These are phyloP conservation scores for Podarcis cretensis DNA, from an alignment of 2,113 vertebrate species.

Conservation along the genomic window DNA sequence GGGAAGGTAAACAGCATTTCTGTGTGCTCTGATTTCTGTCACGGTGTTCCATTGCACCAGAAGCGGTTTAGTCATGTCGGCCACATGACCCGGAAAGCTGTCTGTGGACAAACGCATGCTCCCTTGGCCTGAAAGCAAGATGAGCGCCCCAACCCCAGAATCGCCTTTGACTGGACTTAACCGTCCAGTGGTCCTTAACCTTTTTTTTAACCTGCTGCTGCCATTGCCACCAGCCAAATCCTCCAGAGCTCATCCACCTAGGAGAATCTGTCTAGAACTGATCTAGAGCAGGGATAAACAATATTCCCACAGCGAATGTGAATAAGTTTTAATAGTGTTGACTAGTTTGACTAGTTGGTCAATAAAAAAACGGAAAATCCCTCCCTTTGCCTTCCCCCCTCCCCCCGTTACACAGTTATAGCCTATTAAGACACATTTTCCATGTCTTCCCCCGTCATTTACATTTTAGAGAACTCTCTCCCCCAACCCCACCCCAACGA, in stretches of 20 bases:
- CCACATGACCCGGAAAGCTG: too few relatives aligned
- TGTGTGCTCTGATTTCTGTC: too few relatives aligned
- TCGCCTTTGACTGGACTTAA: too few relatives aligned
- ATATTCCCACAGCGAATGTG: neutral
- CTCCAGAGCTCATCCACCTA: neutral
- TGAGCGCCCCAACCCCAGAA: too few relatives aligned
- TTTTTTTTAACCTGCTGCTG: neutral
- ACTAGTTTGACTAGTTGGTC: slow-evolving; percentile 7
- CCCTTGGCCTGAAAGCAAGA: too few relatives aligned
- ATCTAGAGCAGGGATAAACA: neutral
- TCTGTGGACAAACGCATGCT: too few relatives aligned
- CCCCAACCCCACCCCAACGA: neutral
- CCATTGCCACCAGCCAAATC: neutral
- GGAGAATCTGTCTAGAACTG: neutral
- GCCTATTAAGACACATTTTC: slow-evolving; percentile 14
- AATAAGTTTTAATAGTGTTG: slow-evolving; percentile 23
- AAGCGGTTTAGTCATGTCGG: too few relatives aligned
- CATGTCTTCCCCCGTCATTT: slow-evolving; percentile 5
- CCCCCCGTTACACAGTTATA: neutral
- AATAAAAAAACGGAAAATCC: slow-evolving; percentile 32
- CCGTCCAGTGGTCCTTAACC: too few relatives aligned
- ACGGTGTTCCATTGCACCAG: too few relatives aligned
- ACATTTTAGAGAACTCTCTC: slow-evolving; percentile 21
- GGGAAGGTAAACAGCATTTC: too few relatives aligned
- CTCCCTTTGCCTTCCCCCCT: neutral